Evolutionary conservation across 2,113 vertebrate species (phyloP).

Genomic region (Saimiri boliviensis): DNA sequence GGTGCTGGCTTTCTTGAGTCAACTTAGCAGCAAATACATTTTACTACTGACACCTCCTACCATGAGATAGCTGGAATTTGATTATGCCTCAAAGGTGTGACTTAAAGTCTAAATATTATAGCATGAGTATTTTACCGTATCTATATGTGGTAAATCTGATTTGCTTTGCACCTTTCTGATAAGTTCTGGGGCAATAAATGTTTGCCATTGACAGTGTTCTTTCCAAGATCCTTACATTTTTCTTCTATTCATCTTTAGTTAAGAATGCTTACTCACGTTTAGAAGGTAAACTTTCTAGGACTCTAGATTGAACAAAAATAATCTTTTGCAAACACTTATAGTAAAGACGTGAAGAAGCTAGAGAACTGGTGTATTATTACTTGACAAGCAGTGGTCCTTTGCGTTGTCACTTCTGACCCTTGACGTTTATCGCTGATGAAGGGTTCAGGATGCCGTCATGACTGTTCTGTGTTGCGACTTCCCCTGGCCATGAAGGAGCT

Average conservation of each 20-base stretch:
- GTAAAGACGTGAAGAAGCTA: neutral
- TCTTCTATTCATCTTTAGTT: neutral
- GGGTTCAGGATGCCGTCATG: fast-evolving
- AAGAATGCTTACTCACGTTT: neutral
- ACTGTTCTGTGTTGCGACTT: fast-evolving
- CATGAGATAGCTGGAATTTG: neutral
- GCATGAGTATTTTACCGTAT: neutral
- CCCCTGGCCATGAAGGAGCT: neutral
- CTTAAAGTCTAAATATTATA: neutral
- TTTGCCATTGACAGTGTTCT: neutral
- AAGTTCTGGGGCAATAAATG: neutral
- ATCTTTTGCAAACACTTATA: neutral
- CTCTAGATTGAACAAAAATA: neutral
- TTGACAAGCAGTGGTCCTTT: neutral
- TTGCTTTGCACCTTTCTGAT: neutral
- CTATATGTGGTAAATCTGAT: neutral
- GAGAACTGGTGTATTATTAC: neutral
- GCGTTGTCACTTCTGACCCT: neutral
- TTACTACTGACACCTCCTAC: neutral
- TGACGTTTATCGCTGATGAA: neutral
- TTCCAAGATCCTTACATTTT: neutral
- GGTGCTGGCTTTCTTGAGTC: neutral
- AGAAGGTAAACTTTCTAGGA: neutral
- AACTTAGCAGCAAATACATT: neutral
- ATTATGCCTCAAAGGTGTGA: neutral